Evolutionary conservation across 2,113 vertebrate species (phyloP).

Genomic region (Eretmochelys imbricata): DNA sequence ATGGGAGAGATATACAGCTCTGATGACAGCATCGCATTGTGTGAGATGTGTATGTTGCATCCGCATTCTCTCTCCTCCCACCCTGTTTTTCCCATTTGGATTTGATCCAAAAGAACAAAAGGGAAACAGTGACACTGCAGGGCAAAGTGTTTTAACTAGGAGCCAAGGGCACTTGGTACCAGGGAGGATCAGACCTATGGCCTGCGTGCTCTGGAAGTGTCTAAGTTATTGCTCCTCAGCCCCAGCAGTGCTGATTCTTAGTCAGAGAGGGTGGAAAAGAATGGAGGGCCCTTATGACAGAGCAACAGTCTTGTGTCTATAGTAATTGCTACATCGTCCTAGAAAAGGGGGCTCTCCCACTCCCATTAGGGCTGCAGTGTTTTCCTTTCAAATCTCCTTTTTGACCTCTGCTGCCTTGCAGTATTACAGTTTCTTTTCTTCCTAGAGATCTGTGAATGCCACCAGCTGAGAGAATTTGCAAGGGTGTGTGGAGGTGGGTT

Average conservation of each 20-base stretch:
- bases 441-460: not conserved
- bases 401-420: not conserved
- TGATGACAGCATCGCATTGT: not conserved
- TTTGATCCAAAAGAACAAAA: not conserved
- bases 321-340: not conserved
- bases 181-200: fast-evolving
- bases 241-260: not conserved
- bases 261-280: not conserved
- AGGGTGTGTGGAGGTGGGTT: not conserved
- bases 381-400: constrained; percentile 1
- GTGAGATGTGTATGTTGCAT: fast-evolving
- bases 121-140: not conserved
- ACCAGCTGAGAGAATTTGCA: constrained; percentile 1
- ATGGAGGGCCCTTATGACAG: not conserved
- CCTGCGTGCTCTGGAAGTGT: not conserved
- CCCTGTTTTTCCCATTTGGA: fast-evolving
- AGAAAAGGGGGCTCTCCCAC: not conserved
- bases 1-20: not conserved
- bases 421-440: constrained; percentile 21
- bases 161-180: not conserved
- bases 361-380: not conserved
- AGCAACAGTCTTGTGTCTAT: not conserved
- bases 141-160: not conserved
- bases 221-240: not conserved
- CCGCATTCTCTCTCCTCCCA: fast-evolving